A percentile compares a stretch with the other conserved stretches of the same genome.
Conservation (phyloP, 2,888 invertebrate species). For the Lissocephala sabroskyi region DNA sequence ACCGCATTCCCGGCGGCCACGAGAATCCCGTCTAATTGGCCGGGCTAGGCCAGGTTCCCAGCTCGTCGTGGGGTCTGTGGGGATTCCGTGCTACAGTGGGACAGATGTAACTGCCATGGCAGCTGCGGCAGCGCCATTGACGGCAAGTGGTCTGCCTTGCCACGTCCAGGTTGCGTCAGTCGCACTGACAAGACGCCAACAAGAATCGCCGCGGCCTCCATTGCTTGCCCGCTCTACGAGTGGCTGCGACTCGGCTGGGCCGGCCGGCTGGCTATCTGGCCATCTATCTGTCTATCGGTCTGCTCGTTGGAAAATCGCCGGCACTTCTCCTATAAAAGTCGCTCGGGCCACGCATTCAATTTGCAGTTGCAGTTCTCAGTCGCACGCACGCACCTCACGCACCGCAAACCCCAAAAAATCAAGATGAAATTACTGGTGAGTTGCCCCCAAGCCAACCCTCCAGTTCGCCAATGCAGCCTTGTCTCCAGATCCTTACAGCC, state of each 20-base stretch:
- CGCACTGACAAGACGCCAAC: conserved; percentile 22
- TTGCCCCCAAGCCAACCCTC: conserved; percentile 3
- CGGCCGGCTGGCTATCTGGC: conserved; percentile 1
- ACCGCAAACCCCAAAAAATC: conserved; percentile 16
- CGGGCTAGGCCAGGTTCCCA: too few relatives aligned
- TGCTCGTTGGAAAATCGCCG: conserved; percentile 10
- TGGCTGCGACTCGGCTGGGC: conserved; percentile 20
- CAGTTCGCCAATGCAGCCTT: background rate
- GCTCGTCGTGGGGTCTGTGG: conserved; percentile 2
- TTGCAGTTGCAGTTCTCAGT: conserved; percentile 57
- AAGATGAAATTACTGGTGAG: conserved; percentile 67
- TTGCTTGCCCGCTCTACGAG: too few relatives aligned
- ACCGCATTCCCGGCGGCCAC: too few relatives aligned
- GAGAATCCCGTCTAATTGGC: too few relatives aligned
- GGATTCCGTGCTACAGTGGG: conserved; percentile 14
- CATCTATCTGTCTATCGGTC: conserved; percentile 6
- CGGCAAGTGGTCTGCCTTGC: conserved; percentile 62
- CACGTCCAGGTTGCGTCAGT: conserved; percentile 33
- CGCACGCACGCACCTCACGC: conserved; percentile 9
- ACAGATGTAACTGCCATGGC: conserved; percentile 3
- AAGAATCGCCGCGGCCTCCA: too few relatives aligned
- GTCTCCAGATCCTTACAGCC: conserved; percentile 50
- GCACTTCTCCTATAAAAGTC: conserved; percentile 56
- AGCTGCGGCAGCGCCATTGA: conserved; percentile 34
- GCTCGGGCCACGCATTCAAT: conserved; percentile 43